Conservation (phyloP, 2,113 vertebrate genomes). For the Myrmecobius fasciatus region DNA sequence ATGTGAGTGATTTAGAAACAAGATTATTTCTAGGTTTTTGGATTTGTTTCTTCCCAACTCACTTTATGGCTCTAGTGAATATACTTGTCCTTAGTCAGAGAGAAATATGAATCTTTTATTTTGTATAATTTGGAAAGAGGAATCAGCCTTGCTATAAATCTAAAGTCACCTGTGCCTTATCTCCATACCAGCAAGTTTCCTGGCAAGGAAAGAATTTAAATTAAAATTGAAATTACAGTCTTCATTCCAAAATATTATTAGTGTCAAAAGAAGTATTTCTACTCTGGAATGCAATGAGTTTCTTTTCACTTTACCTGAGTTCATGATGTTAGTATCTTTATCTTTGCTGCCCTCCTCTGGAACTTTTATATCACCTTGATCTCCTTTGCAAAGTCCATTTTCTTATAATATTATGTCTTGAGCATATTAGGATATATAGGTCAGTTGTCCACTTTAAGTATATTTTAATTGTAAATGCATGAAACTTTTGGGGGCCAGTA, state of each 20-base stretch:
- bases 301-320: conserved; percentile 5
- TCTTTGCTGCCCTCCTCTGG: conserved; percentile 80
- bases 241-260: not conserved
- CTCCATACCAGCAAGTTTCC: not conserved
- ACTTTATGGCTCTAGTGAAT: not conserved
- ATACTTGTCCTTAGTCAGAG: not conserved
- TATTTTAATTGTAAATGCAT: conserved; percentile 2
- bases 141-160: not conserved
- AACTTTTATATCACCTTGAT: conserved; percentile 60
- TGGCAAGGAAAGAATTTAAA: not conserved
- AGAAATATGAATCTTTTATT: not conserved
- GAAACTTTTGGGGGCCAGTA: not conserved
- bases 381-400: conserved; percentile 18
- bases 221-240: not conserved
- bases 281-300: not conserved
- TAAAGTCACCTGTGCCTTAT: not conserved
- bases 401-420: conserved; percentile 6
- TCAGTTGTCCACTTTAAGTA: conserved; percentile 2
- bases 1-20: not conserved
- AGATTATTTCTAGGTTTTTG: not conserved
- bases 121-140: not conserved
- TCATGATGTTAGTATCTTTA: conserved; percentile 52
- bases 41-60: not conserved
- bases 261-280: not conserved
- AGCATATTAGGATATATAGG: not conserved